Evolutionary conservation across 2,888 invertebrate genomes (phyloP), one percentile per base, ranked within the genome.

Genomic region (Smittia aterrima): DNA sequence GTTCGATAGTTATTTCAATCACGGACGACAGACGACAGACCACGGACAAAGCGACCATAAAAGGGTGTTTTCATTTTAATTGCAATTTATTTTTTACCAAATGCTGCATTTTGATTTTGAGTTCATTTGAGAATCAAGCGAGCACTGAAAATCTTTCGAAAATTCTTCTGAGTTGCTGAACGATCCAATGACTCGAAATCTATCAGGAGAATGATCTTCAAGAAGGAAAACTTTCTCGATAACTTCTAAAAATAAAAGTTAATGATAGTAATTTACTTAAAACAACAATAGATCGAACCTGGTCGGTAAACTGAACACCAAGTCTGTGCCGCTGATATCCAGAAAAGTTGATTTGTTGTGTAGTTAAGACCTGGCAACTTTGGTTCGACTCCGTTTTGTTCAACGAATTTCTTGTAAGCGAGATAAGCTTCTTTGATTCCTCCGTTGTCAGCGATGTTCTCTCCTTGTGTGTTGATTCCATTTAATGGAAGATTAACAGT

Each of bases 381-480:
- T 0, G 84, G 82, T 78, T 93, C 93, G 0, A 83, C 83, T 0
- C 88, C 87, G 79, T 92, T 87, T 7, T 89, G 84, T 20, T 86
- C 82, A 0, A 86, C 87, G 92, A 92, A 94, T 9, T 87, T 86
- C 66, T 88, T 85, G 82, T 95, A 95, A 0, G 94, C 95, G 76
- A 88, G 85, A 82, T 96, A 96, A 0, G 96, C 92, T 80, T 93
- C 92, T 81, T 95, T 96, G 76, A 96, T 88, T 0, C 96, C 96
- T 1, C 70, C 96, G 80, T 96, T 96, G 81, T 96, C 96, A 0
- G 96, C 96, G 75, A 96, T 96, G 81, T 96, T 96, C 81, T 96
- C 96, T 13, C 95, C 95, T 83, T 95, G 94, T 0, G 95, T 95
- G 79, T 93, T 93, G 75, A 95, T 89, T 70, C 96, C 96, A 79